phyloP scores from a whole-genome alignment of 2,113 vertebrate species.

The Phycodurus eques region DNA sequence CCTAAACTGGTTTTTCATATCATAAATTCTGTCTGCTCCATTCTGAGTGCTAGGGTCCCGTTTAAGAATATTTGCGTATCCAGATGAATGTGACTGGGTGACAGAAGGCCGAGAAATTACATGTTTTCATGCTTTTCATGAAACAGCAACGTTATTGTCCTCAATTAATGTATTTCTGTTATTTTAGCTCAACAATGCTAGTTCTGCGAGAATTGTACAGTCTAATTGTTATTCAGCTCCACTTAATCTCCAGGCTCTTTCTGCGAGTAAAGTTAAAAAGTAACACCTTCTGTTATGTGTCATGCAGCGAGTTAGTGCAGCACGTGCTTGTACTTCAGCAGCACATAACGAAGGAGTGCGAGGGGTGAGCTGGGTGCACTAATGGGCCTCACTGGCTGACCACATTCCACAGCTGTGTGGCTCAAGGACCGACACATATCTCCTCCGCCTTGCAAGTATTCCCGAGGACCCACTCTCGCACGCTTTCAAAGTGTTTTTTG shows the following conservation, averaged over 20 bases:
- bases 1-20: too few species aligned
- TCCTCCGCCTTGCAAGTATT: conserved; percentile 24
- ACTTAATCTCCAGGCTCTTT: not conserved
- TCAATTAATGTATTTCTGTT: too few species aligned
- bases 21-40: too few species aligned
- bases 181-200: too few species aligned
- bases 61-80: too few species aligned
- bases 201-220: not conserved
- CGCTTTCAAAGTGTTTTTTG: conserved; percentile 39
- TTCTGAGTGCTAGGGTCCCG: too few species aligned
- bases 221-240: not conserved
- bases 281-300: conserved; percentile 5
- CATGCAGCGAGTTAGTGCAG: not conserved
- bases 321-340: not conserved
- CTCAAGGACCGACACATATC: conserved; percentile 45
- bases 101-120: too few species aligned
- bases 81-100: too few species aligned
- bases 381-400: conserved; percentile 58
- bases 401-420: conserved; percentile 68
- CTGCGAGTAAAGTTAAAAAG: not conserved
- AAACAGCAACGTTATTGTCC: too few species aligned
- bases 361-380: conserved; percentile 37
- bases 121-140: too few species aligned
- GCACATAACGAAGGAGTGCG: conserved; percentile 40
- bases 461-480: conserved; percentile 22